Conservation (phyloP, 35 echinoderm and acorn worm species). For the Diadema setosum region DNA sequence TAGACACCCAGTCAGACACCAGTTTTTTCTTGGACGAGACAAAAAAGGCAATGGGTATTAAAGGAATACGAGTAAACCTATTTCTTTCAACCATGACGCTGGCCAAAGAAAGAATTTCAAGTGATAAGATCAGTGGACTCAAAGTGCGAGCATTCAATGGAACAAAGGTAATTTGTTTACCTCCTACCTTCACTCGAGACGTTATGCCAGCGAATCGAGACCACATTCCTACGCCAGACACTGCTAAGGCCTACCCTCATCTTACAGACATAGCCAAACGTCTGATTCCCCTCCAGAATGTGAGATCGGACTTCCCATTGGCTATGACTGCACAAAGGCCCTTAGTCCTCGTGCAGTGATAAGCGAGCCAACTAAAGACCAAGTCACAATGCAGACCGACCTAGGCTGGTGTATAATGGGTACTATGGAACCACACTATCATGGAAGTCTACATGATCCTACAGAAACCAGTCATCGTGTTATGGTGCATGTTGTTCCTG, state of each 20-base stretch:
- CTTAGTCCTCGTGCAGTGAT: slow-evolving; percentile 4
- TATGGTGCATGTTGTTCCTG: neutral
- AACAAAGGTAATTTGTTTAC: neutral
- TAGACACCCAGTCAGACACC: slow-evolving; percentile 43
- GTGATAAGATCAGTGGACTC: slow-evolving; percentile 15
- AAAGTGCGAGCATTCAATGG: slow-evolving; percentile 38
- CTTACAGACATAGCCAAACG: slow-evolving; percentile 29
- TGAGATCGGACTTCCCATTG: slow-evolving; percentile 35
- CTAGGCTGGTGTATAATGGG: slow-evolving; percentile 70
- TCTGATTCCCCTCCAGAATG: slow-evolving; percentile 28
- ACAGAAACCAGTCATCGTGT: neutral
- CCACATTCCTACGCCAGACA: slow-evolving; percentile 51
- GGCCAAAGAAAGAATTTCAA: neutral
- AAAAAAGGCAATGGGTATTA: neutral
- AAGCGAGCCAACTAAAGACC: neutral
- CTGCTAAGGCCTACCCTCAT: slow-evolving; percentile 46
- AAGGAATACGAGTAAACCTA: neutral
- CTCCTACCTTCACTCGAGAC: slow-evolving; percentile 34
- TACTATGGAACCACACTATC: neutral
- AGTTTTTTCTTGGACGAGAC: slow-evolving; percentile 34
- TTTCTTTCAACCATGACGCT: slow-evolving; percentile 33
- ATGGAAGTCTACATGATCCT: neutral
- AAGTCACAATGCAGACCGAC: slow-evolving; percentile 38
- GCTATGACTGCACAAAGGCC: slow-evolving; percentile 37
- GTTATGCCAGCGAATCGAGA: slow-evolving; percentile 40